phyloP scores from a whole-genome alignment of 2,888 invertebrate genomes.

The Agrochola circellaris region DNA sequence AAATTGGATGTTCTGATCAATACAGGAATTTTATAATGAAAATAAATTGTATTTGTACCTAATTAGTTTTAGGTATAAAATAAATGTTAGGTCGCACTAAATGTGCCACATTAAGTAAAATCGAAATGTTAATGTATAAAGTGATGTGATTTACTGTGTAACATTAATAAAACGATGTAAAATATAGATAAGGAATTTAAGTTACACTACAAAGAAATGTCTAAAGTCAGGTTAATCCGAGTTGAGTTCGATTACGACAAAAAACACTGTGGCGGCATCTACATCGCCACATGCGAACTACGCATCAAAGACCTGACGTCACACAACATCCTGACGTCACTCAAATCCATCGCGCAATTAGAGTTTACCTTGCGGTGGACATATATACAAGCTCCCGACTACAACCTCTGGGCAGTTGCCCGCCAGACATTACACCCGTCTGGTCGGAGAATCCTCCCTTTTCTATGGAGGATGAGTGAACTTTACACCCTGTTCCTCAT shows the following conservation, averaged over 20 bases:
- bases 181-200: background rate
- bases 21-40: conserved; percentile 67
- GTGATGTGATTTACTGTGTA: conserved; percentile 44
- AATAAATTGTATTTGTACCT: conserved; percentile 45
- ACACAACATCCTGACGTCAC: too few relatives aligned
- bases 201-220: conserved; percentile 8
- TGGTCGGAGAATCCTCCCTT: too few relatives aligned
- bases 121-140: conserved; percentile 27
- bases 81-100: conserved; percentile 29
- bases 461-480: too few relatives aligned
- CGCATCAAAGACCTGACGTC: too few relatives aligned
- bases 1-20: conserved; percentile 66
- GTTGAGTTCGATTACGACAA: conserved; percentile 8
- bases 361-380: too few relatives aligned
- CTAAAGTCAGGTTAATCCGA: background rate
- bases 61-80: conserved; percentile 38
- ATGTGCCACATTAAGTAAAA: conserved; percentile 43
- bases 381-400: too few relatives aligned
- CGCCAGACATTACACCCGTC: too few relatives aligned
- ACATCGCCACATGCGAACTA: too few relatives aligned
- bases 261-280: too few relatives aligned
- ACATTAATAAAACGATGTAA: conserved; percentile 10
- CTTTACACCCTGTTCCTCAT: too few relatives aligned
- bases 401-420: too few relatives aligned
- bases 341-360: too few relatives aligned